Conservation (phyloP, 2,888 invertebrate species). For the Hanleya hanleyi region DNA sequence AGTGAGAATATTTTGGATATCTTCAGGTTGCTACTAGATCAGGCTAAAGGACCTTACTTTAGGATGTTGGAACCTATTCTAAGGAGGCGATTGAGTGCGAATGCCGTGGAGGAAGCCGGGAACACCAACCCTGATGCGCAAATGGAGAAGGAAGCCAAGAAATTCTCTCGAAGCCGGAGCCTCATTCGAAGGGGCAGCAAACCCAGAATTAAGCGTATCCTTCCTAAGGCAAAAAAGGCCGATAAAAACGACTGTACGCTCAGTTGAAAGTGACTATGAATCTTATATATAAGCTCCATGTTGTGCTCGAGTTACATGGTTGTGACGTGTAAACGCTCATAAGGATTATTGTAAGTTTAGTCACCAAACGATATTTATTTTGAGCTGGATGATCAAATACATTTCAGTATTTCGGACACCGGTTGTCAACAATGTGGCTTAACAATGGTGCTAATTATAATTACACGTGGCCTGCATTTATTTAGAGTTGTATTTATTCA, state of each 20-base stretch:
- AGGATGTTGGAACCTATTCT: conserved; percentile 72
- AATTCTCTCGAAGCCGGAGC: conserved; percentile 78
- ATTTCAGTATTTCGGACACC: too few relatives aligned
- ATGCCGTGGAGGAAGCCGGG: conserved; percentile 65
- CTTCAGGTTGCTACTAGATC: conserved; percentile 85
- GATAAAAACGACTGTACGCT: conserved; percentile 57
- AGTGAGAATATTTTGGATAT: conserved; percentile 86
- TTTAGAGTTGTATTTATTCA: too few relatives aligned
- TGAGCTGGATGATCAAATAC: too few relatives aligned
- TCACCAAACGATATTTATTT: too few relatives aligned
- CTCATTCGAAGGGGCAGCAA: conserved; percentile 85
- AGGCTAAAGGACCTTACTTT: conserved; percentile 79
- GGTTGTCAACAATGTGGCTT: too few relatives aligned
- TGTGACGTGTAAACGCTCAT: too few relatives aligned
- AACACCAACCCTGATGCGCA: conserved; percentile 79
- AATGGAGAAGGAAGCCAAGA: conserved; percentile 54
- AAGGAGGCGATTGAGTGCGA: conserved; percentile 83
- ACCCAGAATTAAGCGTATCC: conserved; percentile 60
- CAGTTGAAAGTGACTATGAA: neutral
- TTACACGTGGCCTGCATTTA: too few relatives aligned
- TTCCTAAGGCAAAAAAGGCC: conserved; percentile 42
- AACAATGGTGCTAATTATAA: too few relatives aligned
- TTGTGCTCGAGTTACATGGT: too few relatives aligned
- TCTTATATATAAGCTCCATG: too few relatives aligned
- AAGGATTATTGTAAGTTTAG: too few relatives aligned